Base-by-base conservation (phyloP, 2,113 vertebrate genomes). In the Rhea americana region DNA sequence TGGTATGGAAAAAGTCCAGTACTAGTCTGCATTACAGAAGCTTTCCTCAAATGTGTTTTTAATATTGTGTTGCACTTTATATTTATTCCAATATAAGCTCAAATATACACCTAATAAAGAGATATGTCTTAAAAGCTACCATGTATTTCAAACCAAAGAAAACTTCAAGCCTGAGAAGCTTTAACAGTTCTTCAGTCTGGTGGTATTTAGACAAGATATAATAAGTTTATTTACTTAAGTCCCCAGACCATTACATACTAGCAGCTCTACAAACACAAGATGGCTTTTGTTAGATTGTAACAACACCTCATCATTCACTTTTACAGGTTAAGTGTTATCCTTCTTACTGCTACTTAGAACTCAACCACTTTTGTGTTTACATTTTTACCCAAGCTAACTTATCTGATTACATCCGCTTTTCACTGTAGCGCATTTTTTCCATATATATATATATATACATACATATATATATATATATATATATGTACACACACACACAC, bases 391-490 rank as follows among this genome's bases (percentile, higher is more conserved):
- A 70, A 24, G 50, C 32, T 77, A 65, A 28, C 9, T 25, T 65
- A 43, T 61, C 53, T 48, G 50, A 11, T 28, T 48, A 39, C 22
- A 85, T 4, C 18, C 1, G 7, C 18, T 70, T 90, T 16, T 32
- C 28, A 67, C 26, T 51, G 13, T 19, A 37, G 41, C 53, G 41
- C 1, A 0, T 30, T 87, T 87, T 73, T 48, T 6, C 30, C 13
- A 55, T 20, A 16, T 18, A 30, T 28, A 28, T 7, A n/a, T 0
- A 48, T 1, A 59, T 2, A 72, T 3, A 3, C 3, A 41, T 2
- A 3, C 1, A 17, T 2, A 5, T 50, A 26, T 22, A 50, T 15
- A 12, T 17, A 30, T 15, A 26, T 7, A n/a, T 0, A 48, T 1
- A 55, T 2, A 37, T 47, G 68, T 2, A 2, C 3, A 41, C 2